Percentiles rank a stretch among this genome's conserved stretches.
phyloP scores from a whole-genome alignment of 35 echinoderm and acorn worm genomes.

The Ophiothrix spiculata region DNA sequence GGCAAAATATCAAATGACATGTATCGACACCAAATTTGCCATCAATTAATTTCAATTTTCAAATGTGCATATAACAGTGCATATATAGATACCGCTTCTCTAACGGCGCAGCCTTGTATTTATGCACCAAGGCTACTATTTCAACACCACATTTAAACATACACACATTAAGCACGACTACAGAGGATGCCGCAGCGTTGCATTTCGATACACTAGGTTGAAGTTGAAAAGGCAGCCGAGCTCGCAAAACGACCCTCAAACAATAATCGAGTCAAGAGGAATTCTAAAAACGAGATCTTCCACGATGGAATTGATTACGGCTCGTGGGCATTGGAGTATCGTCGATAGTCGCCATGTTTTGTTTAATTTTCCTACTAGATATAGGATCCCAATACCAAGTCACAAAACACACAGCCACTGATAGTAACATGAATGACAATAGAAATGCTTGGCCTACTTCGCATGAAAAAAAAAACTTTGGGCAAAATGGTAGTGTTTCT shows the following conservation, averaged over 20 bases:
- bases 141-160: no score
- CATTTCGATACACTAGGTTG: background rate
- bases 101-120: background rate
- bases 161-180: background rate
- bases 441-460: background rate
- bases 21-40: background rate
- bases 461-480: no score
- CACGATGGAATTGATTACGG: background rate
- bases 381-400: background rate
- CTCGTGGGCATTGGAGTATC: background rate
- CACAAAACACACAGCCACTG: background rate
- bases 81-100: background rate
- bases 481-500: no score
- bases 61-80: background rate
- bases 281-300: background rate
- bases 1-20: background rate
- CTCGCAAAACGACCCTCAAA: background rate
- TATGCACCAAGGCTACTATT: background rate
- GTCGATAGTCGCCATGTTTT: background rate
- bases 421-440: background rate
- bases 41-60: constrained; percentile 8
- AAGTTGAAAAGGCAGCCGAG: background rate
- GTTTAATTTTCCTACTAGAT: background rate
- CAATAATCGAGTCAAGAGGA: background rate
- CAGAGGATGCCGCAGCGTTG: background rate